phyloP scores from a whole-genome alignment of 2,888 invertebrate species.

The Callosobruchus maculatus region DNA sequence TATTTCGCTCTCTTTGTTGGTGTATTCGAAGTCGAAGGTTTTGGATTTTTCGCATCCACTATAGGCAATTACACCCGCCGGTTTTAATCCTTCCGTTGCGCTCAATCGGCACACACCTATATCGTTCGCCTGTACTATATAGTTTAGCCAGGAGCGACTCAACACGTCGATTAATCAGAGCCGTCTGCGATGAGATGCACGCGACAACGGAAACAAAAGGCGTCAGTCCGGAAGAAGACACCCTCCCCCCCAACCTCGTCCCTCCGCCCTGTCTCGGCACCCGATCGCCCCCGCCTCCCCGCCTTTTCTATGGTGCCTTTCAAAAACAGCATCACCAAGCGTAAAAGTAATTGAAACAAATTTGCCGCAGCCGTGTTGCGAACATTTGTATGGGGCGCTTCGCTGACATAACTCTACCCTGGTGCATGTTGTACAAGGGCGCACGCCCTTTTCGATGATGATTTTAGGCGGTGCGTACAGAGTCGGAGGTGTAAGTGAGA shows the following conservation, averaged over 20 bases:
- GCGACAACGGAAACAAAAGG: neutral
- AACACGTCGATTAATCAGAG: neutral
- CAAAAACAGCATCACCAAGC: constrained; percentile 13
- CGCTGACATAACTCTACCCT: neutral
- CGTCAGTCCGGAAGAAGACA: constrained; percentile 1
- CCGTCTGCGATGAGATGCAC: neutral
- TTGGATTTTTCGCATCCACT: too few relatives aligned
- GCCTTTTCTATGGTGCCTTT: constrained; percentile 8
- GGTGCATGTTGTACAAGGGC: neutral
- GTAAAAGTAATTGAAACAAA: constrained; percentile 27
- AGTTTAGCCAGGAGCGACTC: neutral
- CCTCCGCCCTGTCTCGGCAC: neutral
- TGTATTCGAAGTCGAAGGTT: too few relatives aligned
- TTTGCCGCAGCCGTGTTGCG: constrained; percentile 24
- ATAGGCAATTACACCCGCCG: too few relatives aligned
- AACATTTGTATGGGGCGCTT: constrained; percentile 18
- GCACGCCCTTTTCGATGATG: neutral
- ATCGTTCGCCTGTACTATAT: neutral
- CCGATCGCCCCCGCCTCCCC: constrained; percentile 4
- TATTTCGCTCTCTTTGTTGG: too few relatives aligned
- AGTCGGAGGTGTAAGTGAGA: neutral
- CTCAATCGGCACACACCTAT: too few relatives aligned
- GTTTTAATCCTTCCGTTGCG: too few relatives aligned
- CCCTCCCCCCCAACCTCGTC: neutral
- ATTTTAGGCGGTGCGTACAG: neutral